A percentile compares a stretch with the other conserved stretches of the same genome.
Conservation (phyloP, 1,140 invertebrate species). For the Cardiocondyla obscurior region DNA sequence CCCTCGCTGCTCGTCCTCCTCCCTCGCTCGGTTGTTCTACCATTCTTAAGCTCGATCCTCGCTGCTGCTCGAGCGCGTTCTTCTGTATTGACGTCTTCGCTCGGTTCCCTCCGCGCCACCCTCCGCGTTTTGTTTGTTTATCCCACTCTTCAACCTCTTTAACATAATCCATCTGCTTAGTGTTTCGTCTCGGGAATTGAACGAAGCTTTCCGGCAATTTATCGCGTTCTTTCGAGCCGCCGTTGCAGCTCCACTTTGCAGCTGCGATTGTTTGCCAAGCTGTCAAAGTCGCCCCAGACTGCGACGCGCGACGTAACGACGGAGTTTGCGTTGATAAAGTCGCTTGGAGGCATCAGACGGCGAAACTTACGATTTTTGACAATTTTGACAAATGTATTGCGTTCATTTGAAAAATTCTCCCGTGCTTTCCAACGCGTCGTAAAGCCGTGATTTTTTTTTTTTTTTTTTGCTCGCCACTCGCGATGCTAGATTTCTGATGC, state of each 20-base stretch:
- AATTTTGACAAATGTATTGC: neutral
- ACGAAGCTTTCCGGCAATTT: constrained; percentile 65
- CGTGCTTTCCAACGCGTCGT: neutral
- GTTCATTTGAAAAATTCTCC: neutral
- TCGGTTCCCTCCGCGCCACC: constrained; percentile 40
- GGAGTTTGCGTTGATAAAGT: constrained; percentile 4
- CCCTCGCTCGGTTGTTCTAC: constrained; percentile 55
- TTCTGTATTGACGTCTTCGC: constrained; percentile 73
- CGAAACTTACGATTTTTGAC: neutral
- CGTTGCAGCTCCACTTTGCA: neutral
- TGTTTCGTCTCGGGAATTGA: constrained; percentile 67
- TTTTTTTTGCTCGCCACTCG: neutral
- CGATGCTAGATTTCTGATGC: neutral
- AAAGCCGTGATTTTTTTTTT: neutral
- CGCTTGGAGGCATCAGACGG: neutral
- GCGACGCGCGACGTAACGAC: neutral
- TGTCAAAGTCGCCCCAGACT: constrained; percentile 3
- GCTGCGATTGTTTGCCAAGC: constrained; percentile 9
- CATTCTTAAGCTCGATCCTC: constrained; percentile 74
- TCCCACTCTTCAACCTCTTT: constrained; percentile 69
- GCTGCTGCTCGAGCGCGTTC: constrained; percentile 69
- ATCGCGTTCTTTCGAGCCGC: constrained; percentile 32
- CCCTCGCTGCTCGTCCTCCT: constrained; percentile 60
- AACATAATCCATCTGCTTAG: constrained; percentile 70
- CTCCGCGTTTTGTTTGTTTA: constrained; percentile 73